A percentile compares a stretch with the other conserved stretches of the same genome.
Evolutionary conservation across 2,113 vertebrate species (phyloP).

Genomic region (Callipepla squamata): DNA sequence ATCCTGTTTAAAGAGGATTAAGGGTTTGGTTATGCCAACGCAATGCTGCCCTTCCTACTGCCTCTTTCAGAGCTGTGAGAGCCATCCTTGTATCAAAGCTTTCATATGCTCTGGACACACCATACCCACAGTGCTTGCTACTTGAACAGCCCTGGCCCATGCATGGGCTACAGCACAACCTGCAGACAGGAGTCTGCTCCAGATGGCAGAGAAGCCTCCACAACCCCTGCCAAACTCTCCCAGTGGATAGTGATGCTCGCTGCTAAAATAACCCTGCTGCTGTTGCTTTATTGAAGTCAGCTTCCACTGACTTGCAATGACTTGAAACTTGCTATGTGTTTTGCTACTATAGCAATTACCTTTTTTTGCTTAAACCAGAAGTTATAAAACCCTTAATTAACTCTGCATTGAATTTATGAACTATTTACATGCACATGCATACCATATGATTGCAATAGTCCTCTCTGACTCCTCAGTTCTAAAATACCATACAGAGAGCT

Average conservation of each 20-base stretch:
- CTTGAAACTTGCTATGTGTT: not conserved
- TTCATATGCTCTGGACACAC: not conserved
- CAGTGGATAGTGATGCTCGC: not conserved
- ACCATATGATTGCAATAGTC: not conserved
- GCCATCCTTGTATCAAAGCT: not conserved
- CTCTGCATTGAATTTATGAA: not conserved
- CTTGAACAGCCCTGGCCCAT: fast-evolving
- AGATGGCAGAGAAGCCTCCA: not conserved
- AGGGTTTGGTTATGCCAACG: not conserved
- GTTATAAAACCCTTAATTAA: not conserved
- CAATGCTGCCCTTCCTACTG: not conserved
- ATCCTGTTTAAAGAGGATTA: not conserved
- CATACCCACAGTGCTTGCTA: not conserved
- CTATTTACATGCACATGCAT: not conserved
- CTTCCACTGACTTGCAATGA: not conserved
- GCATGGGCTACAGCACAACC: not conserved
- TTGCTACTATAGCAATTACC: not conserved
- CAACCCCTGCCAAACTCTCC: not conserved
- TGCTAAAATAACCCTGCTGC: not conserved
- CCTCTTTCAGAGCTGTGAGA: not conserved
- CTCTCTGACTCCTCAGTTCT: not conserved
- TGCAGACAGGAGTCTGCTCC: not conserved
- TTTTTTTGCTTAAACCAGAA: not conserved
- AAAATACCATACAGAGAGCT: not conserved
- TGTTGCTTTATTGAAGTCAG: not conserved